These are phyloP conservation scores for Agrilus planipennis DNA, from an alignment of 1,140 invertebrate genomes.

Conservation along the genomic window DNA sequence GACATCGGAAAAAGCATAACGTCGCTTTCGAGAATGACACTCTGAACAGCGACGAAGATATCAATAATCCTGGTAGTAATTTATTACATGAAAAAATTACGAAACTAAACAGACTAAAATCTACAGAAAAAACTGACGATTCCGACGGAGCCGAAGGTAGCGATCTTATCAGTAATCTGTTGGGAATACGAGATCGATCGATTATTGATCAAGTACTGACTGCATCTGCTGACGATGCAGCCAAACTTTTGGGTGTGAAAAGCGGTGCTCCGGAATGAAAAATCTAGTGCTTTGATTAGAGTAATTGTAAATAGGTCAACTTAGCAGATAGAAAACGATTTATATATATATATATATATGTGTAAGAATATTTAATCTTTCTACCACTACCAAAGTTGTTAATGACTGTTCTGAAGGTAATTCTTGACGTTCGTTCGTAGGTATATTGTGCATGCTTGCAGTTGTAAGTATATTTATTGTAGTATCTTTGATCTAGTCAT, in stretches of 20 bases:
- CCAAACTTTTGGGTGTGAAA: constrained; percentile 73
- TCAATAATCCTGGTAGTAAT: constrained; percentile 4
- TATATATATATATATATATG: too few species aligned
- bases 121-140: constrained; percentile 41
- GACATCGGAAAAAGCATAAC: constrained; percentile 76
- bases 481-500: too few species aligned
- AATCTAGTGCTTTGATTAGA: too few species aligned
- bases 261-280: constrained; percentile 30
- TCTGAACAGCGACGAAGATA: constrained; percentile 34
- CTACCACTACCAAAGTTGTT: too few species aligned
- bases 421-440: too few species aligned
- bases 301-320: too few species aligned
- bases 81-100: constrained; percentile 10
- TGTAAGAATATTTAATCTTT: too few species aligned
- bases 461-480: too few species aligned
- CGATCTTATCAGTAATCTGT: constrained; percentile 77
- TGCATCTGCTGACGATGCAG: constrained; percentile 74
- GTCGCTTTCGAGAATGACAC: constrained; percentile 34
- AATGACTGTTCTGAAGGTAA: too few species aligned
- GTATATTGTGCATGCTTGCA: too few species aligned
- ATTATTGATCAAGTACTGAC: constrained; percentile 75
- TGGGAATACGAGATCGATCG: constrained; percentile 76
- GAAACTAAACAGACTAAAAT: constrained; percentile 14
- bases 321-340: too few species aligned
- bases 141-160: constrained; percentile 41